Evolutionary conservation across 2,888 invertebrate species (phyloP), one percentile per base, ranked within the genome.

Genomic region (Augiades crinisus): DNA sequence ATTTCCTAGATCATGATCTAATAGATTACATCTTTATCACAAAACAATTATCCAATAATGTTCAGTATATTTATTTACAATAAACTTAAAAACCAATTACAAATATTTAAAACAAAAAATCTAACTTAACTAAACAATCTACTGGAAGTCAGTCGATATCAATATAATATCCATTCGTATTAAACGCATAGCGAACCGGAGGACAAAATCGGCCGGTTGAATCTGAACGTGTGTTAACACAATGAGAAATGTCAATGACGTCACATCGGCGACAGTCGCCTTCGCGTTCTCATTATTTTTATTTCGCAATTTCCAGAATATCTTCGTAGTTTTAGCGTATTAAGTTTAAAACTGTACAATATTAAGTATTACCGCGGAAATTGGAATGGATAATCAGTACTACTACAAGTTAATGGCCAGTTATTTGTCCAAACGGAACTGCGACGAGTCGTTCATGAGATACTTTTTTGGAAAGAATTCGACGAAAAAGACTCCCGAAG

Each of bases 401-500:
- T 89, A 89, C 59, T 88, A 88, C 61, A 88, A 89, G 61, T 60
- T 88, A 47, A 89, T 89, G 89, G 88, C 88, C 13, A 89, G 81
- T 61, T 89, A 89, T 63, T 64, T 89, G 37, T 88, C 89, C 13
- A 89, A 89, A 74, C 73, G 86, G 41, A 88, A 88, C 70, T 89
- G 88, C 64, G 88, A 88, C 70, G 88, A 89, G 69, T 89, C 88
- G 47, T 88, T 88, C 64, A 87, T 89, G 84, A 78, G 88, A 59
- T 89, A 89, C 67, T 88, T 89, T 64, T 88, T 89, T 57, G 88
- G 88, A 30, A 88, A 88, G 64, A 88, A 82, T 60, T 74, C 87
- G 4, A 55, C 78, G 38, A 88, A 86, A 68, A 88, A 87, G 67
- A 81, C 85, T 5, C 81, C 88, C 2, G 88, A 87, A 47, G 88